phyloP scores from a whole-genome alignment of 2,113 vertebrate species.

The Phrynosoma platyrhinos region DNA sequence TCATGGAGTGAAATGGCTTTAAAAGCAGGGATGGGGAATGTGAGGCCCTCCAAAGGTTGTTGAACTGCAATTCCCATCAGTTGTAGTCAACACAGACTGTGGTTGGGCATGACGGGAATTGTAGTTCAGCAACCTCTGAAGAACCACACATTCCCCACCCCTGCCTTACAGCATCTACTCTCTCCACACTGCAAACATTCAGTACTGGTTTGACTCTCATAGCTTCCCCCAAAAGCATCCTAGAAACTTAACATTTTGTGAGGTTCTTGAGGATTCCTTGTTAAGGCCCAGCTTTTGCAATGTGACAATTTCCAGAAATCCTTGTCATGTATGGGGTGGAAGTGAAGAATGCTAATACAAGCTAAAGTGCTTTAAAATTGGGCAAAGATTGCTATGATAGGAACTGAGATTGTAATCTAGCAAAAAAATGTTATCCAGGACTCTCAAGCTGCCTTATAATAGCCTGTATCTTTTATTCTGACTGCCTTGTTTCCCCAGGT shows the following conservation, averaged over 20 bases:
- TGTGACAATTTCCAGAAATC: neutral
- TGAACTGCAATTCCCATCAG: neutral
- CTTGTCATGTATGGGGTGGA: neutral
- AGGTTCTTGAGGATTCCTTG: neutral
- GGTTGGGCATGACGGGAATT: neutral
- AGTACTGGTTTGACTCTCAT: neutral
- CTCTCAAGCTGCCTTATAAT: neutral
- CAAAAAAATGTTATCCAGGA: neutral
- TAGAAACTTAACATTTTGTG: neutral
- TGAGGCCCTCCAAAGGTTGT: neutral
- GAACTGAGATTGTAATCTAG: neutral
- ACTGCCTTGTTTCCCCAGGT: neutral
- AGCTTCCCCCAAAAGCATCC: neutral
- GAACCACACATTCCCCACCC: neutral
- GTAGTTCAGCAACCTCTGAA: neutral
- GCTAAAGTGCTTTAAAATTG: neutral
- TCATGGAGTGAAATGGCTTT: neutral
- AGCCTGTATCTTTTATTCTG: neutral
- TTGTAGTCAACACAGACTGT: no score
- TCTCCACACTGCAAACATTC: neutral
- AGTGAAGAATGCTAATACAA: neutral
- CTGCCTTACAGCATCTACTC: neutral
- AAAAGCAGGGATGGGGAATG: neutral
- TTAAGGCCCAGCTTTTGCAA: neutral
- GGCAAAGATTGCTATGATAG: neutral